Evolutionary conservation across 2,888 invertebrate genomes (phyloP), one percentile per base, ranked within the genome.

Genomic region (Tipula lateralis): DNA sequence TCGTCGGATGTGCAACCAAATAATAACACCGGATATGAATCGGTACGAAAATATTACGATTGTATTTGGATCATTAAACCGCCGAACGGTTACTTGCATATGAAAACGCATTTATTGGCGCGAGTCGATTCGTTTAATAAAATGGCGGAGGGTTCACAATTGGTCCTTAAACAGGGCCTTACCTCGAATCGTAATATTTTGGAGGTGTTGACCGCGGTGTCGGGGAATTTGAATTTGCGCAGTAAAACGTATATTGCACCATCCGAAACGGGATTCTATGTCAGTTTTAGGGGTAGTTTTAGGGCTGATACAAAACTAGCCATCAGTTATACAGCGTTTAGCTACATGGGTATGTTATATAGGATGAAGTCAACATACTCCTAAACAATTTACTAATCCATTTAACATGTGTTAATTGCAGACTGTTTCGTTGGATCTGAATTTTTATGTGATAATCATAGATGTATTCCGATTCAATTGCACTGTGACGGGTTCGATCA

Each of bases 401-500:
- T 50, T 19, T 36, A 84, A 13, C 12, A 83, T 83, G 81, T 84
- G n/a, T n/a, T n/a, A 85, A 7, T 29, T 16, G 16, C 34, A 94
- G 94, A 93, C 89, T 94, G 94, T 88, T 93, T 92, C 87, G 91
- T 93, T 82, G 93, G 92, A 16, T 92, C 93, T 30, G 94, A 95
- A 87, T 94, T 94, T 87, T 90, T 94, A 19, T 95, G 95, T 86
- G 91, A 92, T 85, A 95, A 95, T 88, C 92, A 93, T 87, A 92
- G 94, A 85, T 95, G 95, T 88, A 93, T 95, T 87, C 92, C 93
- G 0, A 91, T 91, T 83, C 91, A 93, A 29, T 89, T 95, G 44
- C 92, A 93, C 84, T 95, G 95, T 88, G 95, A 95, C 88, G 94
- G 94, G 6, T 94, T 94, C 86, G 94, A 95, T 89, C 94, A 95